Conservation (phyloP, 2,113 vertebrate genomes). For the Aspiorhynchus laticeps region DNA sequence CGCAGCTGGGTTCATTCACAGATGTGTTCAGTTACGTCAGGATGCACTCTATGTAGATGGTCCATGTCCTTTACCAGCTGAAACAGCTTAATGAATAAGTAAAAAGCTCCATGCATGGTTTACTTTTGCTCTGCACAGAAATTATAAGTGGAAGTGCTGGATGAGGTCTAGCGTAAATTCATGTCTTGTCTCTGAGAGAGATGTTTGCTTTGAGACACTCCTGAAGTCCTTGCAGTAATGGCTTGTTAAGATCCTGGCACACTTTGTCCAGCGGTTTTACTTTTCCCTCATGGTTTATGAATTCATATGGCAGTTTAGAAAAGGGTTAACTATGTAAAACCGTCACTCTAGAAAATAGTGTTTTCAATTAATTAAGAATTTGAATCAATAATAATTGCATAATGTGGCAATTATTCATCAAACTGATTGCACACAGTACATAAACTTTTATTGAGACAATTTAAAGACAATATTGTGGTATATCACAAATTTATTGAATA, state of each 20-base stretch:
- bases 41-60: constrained; percentile 57
- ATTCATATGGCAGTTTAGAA: constrained; percentile 15
- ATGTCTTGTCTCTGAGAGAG: constrained; percentile 40
- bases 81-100: constrained; percentile 67
- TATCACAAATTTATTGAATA: neutral
- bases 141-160: constrained; percentile 44
- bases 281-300: constrained; percentile 47
- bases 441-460: neutral
- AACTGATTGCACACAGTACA: neutral
- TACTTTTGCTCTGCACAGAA: constrained; percentile 25
- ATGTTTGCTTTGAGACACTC: constrained; percentile 62
- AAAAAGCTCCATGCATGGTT: constrained; percentile 52
- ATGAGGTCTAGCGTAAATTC: constrained; percentile 22
- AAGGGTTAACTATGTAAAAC: constrained; percentile 5
- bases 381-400: neutral
- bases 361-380: neutral
- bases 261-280: constrained; percentile 62
- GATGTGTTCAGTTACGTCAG: constrained; percentile 54
- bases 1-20: constrained; percentile 50
- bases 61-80: constrained; percentile 53
- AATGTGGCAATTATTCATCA: neutral
- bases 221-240: constrained; percentile 62
- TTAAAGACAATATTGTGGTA: neutral
- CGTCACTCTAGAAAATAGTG: neutral
- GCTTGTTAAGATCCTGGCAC: constrained; percentile 59